Conservation (phyloP, 2,113 vertebrate genomes). For the Meriones unguiculatus region DNA sequence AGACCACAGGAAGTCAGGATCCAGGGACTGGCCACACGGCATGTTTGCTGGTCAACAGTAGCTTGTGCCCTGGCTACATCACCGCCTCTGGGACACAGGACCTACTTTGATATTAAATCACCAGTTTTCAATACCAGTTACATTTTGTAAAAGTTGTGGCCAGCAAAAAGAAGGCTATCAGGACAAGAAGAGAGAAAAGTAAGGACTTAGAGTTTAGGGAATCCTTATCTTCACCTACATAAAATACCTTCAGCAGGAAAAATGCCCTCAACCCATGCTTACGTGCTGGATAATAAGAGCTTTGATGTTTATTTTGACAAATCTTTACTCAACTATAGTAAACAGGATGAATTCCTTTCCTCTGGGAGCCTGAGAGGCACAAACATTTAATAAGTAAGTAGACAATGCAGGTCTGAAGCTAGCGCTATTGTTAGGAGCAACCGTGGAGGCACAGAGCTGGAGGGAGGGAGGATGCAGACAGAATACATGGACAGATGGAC, state of each 20-base stretch:
- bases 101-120: neutral
- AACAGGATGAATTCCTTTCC: neutral
- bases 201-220: neutral
- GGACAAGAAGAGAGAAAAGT: neutral
- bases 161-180: slow-evolving; percentile 3
- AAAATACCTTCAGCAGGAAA: neutral
- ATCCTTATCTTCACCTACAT: neutral
- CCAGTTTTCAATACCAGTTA: neutral
- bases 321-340: slow-evolving; percentile 8
- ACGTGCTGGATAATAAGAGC: neutral
- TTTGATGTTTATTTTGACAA: slow-evolving; percentile 43
- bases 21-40: neutral
- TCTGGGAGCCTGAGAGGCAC: neutral
- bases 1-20: neutral
- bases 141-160: neutral
- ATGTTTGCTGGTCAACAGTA: neutral
- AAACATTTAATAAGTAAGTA: neutral
- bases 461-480: neutral
- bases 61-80: neutral
- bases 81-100: neutral
- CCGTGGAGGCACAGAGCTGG: rapidly evolving
- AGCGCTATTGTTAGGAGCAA: neutral
- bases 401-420: neutral
- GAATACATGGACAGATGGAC: neutral
- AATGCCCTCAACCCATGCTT: neutral